Conservation (phyloP, 2,113 vertebrate species). For the Tragelaphus strepsiceros region DNA sequence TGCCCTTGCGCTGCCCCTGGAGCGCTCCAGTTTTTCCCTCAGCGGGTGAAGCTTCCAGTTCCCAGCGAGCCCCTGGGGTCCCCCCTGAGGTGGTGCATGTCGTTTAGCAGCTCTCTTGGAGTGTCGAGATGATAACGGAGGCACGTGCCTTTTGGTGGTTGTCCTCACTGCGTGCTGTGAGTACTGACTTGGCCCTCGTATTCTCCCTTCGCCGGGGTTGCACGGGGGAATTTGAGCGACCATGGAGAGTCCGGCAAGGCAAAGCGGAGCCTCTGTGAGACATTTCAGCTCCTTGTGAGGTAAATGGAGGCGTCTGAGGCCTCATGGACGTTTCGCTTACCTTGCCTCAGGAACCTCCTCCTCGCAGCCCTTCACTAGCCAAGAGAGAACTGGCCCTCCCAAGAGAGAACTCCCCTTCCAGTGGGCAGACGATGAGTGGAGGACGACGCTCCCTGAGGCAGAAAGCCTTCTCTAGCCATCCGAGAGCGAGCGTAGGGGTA, state of each 20-base stretch:
- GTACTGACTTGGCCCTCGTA: not conserved
- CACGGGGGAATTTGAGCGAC: not conserved
- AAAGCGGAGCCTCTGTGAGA: not conserved
- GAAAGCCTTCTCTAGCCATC: not conserved
- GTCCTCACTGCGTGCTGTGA: not conserved
- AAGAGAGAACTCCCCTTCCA: too few relatives aligned
- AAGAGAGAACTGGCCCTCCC: too few relatives aligned
- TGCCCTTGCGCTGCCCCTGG: not conserved
- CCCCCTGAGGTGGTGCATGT: not conserved
- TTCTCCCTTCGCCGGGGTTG: not conserved
- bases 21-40: not conserved
- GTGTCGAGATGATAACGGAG: not conserved
- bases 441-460: not conserved
- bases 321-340: not conserved
- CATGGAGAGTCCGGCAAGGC: not conserved
- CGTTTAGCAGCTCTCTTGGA: not conserved
- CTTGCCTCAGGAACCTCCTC: not conserved
- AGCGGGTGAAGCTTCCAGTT: not conserved
- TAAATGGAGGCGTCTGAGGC: not conserved
- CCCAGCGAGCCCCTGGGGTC: not conserved
- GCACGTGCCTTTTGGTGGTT: not conserved
- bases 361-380: not conserved
- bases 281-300: not conserved
- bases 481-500: not conserved
- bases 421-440: fast-evolving